Evolutionary conservation across 2,113 vertebrate genomes (phyloP).

Genomic region (Hippopotamus amphibius): DNA sequence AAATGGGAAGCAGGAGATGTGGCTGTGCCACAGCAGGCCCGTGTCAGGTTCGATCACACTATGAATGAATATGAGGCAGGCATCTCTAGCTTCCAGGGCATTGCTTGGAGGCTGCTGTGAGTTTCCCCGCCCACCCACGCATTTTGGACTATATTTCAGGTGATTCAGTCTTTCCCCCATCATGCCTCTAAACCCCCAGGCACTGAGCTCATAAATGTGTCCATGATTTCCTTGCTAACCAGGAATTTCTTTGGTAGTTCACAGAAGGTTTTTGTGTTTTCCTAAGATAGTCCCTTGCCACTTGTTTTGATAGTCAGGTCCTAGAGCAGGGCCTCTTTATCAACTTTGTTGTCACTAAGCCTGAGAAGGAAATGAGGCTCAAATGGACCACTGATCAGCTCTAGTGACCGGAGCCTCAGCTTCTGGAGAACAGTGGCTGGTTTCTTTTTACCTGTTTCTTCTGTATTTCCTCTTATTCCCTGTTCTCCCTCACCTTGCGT

Average conservation of each 20-base stretch:
- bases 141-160: neutral
- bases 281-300: neutral
- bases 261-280: neutral
- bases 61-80: neutral
- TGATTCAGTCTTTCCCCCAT: conserved; percentile 47
- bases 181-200: neutral
- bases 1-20: neutral
- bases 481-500: rapidly evolving
- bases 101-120: neutral
- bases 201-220: neutral
- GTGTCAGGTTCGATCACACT: neutral
- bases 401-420: neutral
- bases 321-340: neutral
- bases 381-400: neutral
- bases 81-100: neutral
- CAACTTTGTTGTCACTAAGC: neutral
- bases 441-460: neutral
- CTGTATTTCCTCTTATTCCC: too few relatives aligned
- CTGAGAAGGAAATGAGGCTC: neutral
- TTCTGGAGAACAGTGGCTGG: neutral
- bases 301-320: neutral
- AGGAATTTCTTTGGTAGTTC: neutral
- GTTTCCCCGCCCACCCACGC: neutral
- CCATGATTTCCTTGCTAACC: neutral
- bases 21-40: neutral